phyloP scores from a whole-genome alignment of 2,113 vertebrate genomes.

The Rhineura floridana region DNA sequence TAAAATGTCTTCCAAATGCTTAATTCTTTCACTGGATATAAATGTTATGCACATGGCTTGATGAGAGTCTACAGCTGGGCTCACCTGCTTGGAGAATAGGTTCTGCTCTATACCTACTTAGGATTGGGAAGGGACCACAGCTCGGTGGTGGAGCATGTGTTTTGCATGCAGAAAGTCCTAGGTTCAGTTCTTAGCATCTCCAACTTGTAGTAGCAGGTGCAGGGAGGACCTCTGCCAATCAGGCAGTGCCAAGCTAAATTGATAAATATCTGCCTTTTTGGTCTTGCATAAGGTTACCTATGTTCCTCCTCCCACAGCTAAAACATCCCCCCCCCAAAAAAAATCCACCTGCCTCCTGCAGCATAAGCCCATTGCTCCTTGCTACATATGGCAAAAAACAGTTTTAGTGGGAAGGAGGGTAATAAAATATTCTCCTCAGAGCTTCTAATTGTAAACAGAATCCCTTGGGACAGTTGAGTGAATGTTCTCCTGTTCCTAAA shows the following conservation, averaged over 20 bases:
- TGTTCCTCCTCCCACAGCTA: neutral
- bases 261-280: too few relatives aligned
- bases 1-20: neutral
- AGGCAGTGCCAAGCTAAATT: too few relatives aligned
- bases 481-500: neutral
- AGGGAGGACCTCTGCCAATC: too few relatives aligned
- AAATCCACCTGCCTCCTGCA: neutral
- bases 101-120: neutral
- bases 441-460: neutral
- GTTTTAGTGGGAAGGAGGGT: neutral
- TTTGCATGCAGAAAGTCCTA: neutral
- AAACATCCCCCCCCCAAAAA: neutral
- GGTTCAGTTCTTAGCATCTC: neutral
- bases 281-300: neutral
- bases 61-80: neutral
- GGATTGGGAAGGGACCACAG: neutral
- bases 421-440: neutral
- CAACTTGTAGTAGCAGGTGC: neutral
- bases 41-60: neutral
- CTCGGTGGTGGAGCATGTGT: neutral
- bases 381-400: neutral
- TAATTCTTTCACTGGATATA: neutral
- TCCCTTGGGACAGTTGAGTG: neutral
- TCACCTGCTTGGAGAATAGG: neutral
- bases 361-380: neutral